Conservation (phyloP, 2,113 vertebrate genomes). For the Cacatua alba region DNA sequence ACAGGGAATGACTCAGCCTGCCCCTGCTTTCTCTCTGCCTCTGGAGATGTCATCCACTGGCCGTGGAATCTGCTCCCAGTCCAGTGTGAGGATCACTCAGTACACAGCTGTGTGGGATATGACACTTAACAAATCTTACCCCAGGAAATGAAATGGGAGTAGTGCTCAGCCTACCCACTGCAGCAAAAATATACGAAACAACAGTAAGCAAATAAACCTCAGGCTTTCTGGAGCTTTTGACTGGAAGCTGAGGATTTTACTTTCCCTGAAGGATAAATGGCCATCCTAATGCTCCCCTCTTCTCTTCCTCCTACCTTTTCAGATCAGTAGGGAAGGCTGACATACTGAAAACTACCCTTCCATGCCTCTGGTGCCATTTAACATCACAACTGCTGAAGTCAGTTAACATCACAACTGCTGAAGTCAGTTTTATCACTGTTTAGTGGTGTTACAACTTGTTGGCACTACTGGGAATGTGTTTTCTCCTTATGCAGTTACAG, state of each 20-base stretch:
- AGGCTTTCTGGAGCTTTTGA: constrained; percentile 66
- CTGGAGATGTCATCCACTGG: constrained; percentile 22
- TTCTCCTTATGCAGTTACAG: background rate
- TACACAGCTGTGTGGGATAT: constrained; percentile 54
- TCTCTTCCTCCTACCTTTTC: constrained; percentile 47
- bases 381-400: background rate
- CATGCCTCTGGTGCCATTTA: background rate
- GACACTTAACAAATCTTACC: constrained; percentile 55
- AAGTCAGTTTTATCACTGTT: background rate
- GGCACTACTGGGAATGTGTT: background rate
- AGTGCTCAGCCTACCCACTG: constrained; percentile 41
- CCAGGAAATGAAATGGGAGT: constrained; percentile 66
- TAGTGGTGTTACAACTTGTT: constrained; percentile 7
- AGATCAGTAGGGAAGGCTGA: background rate
- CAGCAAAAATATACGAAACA: constrained; percentile 75
- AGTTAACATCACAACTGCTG: background rate
- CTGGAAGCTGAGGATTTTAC: background rate
- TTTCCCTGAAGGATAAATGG: background rate
- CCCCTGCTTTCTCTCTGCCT: background rate
- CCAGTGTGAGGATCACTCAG: constrained; percentile 33
- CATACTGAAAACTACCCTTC: constrained; percentile 27
- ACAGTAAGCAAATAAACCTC: constrained; percentile 56
- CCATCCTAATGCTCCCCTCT: constrained; percentile 17
- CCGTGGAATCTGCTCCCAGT: constrained; percentile 59
- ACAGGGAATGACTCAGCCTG: constrained; percentile 47